Base-by-base conservation (phyloP, 1,140 invertebrate genomes). In the Rhopalosiphum maidis region DNA sequence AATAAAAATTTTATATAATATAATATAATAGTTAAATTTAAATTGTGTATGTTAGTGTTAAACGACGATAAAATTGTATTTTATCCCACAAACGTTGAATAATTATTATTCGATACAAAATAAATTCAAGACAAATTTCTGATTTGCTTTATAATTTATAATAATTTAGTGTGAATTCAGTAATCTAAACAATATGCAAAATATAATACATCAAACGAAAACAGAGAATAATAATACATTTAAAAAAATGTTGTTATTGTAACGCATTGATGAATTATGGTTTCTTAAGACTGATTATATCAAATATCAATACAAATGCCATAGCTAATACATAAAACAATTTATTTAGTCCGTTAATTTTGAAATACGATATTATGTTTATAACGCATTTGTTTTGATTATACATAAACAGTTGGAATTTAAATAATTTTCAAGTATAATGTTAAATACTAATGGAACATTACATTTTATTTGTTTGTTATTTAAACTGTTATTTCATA, bases 261-360 rank as follows among this genome's bases (percentile, higher is more conserved):
- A 25, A 86, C 23, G 37, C 25, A 46, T n/a, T 86, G 25, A 86
- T 86, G 18, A 15, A 86, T 21, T 86, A 86, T 86, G 43, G 30
- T 46, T 86, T 86, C 43, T 86, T 23, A 83, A 37, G 35, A 83
- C 77, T 83, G 35, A 83, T 5, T n/a, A 77, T 85, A 85, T 85
- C 83, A 85, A 41, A 41, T 85, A 85, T 85, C 37, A 41, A 41
- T 41, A 8, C 83, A 85, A 46, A 46, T 86, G 37, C 15, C 23
- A 11, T 46, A n/a, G 15, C n/a, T 35, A 86, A 86, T 86, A 86
- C 23, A 30, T 46, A 15, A 41, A 54, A 35, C 46, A 54, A 35
- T 88, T 35, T 88, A 35, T 51, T 88, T 48, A n/a, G 46, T 54
- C 51, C 87, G 46, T 51, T 88, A 51, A 88, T 54, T 88, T 88